These are phyloP conservation scores for Pinna nobilis DNA, from an alignment of 1,140 invertebrate species.

Conservation along the genomic window DNA sequence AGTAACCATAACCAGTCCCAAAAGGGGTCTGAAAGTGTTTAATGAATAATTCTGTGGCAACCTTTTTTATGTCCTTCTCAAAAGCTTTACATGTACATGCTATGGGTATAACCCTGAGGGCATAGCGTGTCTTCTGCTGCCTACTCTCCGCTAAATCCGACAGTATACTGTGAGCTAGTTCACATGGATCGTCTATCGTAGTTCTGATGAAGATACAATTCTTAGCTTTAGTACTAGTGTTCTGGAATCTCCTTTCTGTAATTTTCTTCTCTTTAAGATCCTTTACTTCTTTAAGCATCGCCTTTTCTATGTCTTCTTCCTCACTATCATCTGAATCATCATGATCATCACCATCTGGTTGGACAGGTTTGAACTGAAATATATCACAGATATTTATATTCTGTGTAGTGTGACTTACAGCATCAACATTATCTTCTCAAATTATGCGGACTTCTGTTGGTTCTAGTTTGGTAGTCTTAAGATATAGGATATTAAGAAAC, in stretches of 20 bases:
- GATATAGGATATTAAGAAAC: no score
- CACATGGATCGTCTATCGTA: constrained; percentile 83
- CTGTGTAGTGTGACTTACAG: not conserved
- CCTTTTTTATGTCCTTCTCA: constrained; percentile 82
- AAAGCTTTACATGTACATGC: constrained; percentile 87
- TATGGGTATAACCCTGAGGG: constrained; percentile 87
- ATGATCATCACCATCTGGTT: not conserved
- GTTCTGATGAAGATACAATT: constrained; percentile 91
- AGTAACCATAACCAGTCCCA: constrained; percentile 81
- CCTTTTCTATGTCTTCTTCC: constrained; percentile 65
- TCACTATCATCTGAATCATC: constrained; percentile 38
- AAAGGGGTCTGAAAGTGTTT: constrained; percentile 82
- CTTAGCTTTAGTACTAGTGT: constrained; percentile 84
- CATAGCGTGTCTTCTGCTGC: constrained; percentile 89
- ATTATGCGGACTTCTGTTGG: not conserved
- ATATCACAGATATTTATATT: not conserved
- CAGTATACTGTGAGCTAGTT: constrained; percentile 83
- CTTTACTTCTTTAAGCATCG: constrained; percentile 66
- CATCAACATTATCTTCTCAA: not conserved
- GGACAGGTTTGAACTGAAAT: not conserved
- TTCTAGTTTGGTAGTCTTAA: not conserved
- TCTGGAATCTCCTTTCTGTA: constrained; percentile 73
- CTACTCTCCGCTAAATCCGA: constrained; percentile 83
- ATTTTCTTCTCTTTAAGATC: constrained; percentile 76
- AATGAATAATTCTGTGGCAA: constrained; percentile 82